Percentiles rank a stretch among this genome's conserved stretches.
Conservation (phyloP, 2,113 vertebrate species). For the Nanorana parkeri region DNA sequence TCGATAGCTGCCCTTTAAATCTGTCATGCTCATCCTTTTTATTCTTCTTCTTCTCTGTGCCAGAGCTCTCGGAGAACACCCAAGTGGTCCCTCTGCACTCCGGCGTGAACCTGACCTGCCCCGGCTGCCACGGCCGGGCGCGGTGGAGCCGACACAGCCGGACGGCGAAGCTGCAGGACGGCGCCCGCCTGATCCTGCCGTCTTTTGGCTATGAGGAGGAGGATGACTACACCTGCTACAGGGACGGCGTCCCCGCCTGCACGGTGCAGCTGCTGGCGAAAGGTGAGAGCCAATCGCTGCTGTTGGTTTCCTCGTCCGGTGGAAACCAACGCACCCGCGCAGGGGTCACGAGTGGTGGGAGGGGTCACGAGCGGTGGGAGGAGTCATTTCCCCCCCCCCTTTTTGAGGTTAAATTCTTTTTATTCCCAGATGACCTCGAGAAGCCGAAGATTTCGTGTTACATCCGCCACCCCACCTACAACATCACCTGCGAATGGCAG, state of each 20-base stretch:
- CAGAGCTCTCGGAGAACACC: neutral
- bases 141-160: conserved; percentile 58
- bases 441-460: conserved; percentile 64
- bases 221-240: conserved; percentile 65
- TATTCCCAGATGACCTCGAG: conserved; percentile 66
- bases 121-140: neutral
- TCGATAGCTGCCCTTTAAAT: too few relatives aligned
- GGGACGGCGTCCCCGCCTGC: neutral
- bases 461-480: conserved; percentile 62
- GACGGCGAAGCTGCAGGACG: neutral
- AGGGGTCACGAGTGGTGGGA: neutral
- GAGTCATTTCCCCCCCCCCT: too few relatives aligned
- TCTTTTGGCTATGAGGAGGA: conserved; percentile 53
- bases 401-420: neutral
- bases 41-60: conserved; percentile 37
- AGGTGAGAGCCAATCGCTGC: conserved; percentile 62
- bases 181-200: conserved; percentile 30
- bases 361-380: neutral
- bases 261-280: conserved; percentile 66
- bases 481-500: conserved; percentile 69
- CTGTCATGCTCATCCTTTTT: too few relatives aligned
- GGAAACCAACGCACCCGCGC: neutral
- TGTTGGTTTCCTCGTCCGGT: too few relatives aligned
- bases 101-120: neutral
- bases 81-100: neutral